Evolutionary conservation across 37 sponge, comb jelly and placozoan genomes (phyloP).

Genomic region (Trichoplax adhaerens): DNA sequence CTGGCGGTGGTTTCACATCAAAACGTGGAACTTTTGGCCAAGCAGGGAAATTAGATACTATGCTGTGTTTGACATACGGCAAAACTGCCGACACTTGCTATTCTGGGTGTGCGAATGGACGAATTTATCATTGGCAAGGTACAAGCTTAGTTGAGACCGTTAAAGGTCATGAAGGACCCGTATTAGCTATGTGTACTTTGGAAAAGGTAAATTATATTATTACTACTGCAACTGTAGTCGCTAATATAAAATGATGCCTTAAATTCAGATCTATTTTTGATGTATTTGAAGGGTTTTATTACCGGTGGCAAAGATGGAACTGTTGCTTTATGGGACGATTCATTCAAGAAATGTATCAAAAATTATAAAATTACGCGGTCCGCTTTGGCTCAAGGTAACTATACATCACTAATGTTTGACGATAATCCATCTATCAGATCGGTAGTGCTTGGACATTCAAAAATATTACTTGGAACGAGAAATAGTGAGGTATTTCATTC

Average conservation of each 20-base stretch:
- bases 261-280: background rate
- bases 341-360: slow-evolving; percentile 39
- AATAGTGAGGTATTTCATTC: slow-evolving; percentile 42
- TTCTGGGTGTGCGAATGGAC: slow-evolving; percentile 65
- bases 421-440: slow-evolving; percentile 53
- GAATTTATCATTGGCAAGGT: slow-evolving; percentile 65
- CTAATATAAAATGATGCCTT: background rate
- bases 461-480: slow-evolving; percentile 82
- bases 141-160: slow-evolving; percentile 17
- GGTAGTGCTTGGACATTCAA: slow-evolving; percentile 52
- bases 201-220: slow-evolving; percentile 39
- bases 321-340: slow-evolving; percentile 78
- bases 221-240: background rate
- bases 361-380: slow-evolving; percentile 37
- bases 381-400: slow-evolving; percentile 16
- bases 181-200: slow-evolving; percentile 50
- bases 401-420: slow-evolving; percentile 24
- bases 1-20: slow-evolving; percentile 75
- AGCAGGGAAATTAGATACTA: slow-evolving; percentile 40
- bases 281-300: slow-evolving; percentile 41
- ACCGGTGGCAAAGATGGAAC: slow-evolving; percentile 91
- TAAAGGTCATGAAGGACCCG: slow-evolving; percentile 63
- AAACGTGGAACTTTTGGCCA: slow-evolving; percentile 83
- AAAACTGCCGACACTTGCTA: slow-evolving; percentile 13
- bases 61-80: slow-evolving; percentile 71